These are phyloP conservation scores for Syrphus vitripennis DNA, from an alignment of 2,888 invertebrate species.

Conservation along the genomic window DNA sequence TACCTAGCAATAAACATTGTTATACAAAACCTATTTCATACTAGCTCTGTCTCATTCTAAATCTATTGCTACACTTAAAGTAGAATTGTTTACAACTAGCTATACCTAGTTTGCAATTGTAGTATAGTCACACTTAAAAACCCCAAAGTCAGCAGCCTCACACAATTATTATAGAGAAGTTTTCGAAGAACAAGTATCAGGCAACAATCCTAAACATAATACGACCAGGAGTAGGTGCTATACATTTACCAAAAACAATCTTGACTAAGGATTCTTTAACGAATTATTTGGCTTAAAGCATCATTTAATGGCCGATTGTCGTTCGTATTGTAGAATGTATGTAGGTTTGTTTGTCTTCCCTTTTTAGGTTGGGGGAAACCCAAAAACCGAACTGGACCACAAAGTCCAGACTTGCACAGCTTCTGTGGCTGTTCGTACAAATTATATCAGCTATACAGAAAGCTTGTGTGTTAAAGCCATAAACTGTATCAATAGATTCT, in stretches of 20 bases:
- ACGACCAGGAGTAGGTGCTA: too few relatives aligned
- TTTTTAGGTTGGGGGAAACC: too few relatives aligned
- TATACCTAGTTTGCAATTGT: too few relatives aligned
- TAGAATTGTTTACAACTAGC: slow-evolving; percentile 63
- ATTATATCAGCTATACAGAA: not conserved
- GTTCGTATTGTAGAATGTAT: slow-evolving; percentile 22
- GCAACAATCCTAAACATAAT: not conserved
- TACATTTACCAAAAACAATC: not conserved
- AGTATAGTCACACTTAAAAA: slow-evolving; percentile 49
- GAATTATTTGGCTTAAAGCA: slow-evolving; percentile 62
- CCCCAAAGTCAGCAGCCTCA: slow-evolving; percentile 45
- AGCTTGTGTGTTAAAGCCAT: slow-evolving; percentile 61
- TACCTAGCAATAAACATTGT: slow-evolving; percentile 55
- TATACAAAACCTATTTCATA: slow-evolving; percentile 7
- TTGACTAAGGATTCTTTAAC: slow-evolving; percentile 37
- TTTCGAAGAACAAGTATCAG: not conserved
- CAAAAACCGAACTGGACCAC: not conserved
- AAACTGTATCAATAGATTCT: slow-evolving; percentile 36
- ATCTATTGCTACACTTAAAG: slow-evolving; percentile 27
- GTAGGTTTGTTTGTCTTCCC: slow-evolving; percentile 17
- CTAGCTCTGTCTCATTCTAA: not conserved
- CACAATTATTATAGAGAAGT: not conserved
- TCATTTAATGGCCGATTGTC: slow-evolving; percentile 51
- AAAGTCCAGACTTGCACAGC: slow-evolving; percentile 1
- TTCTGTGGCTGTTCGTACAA: slow-evolving; percentile 7